Conservation (phyloP, 2,797 vertebrate species). For the Pyrocephalus nanus region DNA sequence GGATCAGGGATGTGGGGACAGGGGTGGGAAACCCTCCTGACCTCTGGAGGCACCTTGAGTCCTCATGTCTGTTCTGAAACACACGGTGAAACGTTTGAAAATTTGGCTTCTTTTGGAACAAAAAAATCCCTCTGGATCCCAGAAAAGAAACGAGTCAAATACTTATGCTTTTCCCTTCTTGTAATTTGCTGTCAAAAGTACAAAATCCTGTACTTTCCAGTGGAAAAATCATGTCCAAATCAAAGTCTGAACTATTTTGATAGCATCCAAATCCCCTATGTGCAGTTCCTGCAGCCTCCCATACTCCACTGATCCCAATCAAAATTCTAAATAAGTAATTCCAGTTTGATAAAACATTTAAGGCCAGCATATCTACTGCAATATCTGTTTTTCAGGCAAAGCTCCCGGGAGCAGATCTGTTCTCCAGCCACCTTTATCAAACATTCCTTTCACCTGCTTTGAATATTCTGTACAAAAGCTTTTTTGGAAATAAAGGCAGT, state of each 20-base stretch:
- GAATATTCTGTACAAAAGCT: not conserved
- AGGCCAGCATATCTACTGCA: not conserved
- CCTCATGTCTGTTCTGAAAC: not conserved
- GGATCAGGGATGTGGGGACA: not conserved
- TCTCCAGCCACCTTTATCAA: not conserved
- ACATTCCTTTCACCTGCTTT: not conserved
- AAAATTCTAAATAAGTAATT: not conserved
- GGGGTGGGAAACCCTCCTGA: not conserved
- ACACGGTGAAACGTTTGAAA: rapidly evolving
- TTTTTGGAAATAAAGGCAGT: not conserved
- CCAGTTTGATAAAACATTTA: not conserved
- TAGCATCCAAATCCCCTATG: rapidly evolving
- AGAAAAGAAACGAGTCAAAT: not conserved
- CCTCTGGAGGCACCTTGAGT: rapidly evolving
- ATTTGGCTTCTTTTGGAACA: not conserved
- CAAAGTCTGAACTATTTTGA: not conserved
- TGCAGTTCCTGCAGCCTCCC: not conserved
- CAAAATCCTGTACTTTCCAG: not conserved
- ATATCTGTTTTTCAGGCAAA: not conserved
- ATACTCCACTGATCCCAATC: rapidly evolving
- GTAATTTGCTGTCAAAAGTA: not conserved
- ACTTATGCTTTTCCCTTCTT: not conserved
- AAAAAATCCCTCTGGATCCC: not conserved
- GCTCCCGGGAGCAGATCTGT: not conserved
- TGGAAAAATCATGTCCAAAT: not conserved